Evolutionary conservation across 1,140 invertebrate species (phyloP), one percentile per base, ranked within the genome.

Genomic region (Atta colombica): DNA sequence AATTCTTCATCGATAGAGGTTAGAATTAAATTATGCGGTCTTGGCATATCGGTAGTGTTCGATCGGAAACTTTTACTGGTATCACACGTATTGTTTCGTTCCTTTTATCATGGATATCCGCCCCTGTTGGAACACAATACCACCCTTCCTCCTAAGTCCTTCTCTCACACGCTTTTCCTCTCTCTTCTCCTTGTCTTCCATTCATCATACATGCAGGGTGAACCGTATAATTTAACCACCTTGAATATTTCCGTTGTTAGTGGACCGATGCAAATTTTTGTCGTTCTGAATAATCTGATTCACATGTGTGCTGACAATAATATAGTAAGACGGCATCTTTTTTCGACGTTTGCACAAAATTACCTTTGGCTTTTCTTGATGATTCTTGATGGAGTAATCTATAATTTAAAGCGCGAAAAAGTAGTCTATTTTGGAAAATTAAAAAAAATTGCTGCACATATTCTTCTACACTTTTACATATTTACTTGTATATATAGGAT

Each of bases 151-250:
- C 6, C 14, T 31, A 60, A 60, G 14, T 74, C 69, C 55, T 31
- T 78, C 58, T n/a, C 16, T 80, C 31, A 35, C 39, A 55, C 71
- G 28, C 31, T 63, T 35, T 12, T 39, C 28, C 28, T 45, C 45
- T 53, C 12, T 49, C 3, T 45, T 12, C 10, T 45, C 1, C 25
- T 2, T 12, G 14, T n/a, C n/a, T 14, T 60, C 28, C 55, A 53
- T 84, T 87, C 45, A 75, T 61, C n/a, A 71, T 75, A 69, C 68
- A 25, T 75, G 12, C 72, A 61, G n/a, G 14, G 25, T 61, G n/a
- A 60, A 75, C 55, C 72, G 14, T 75, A 75, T 75, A 75, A 75
- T 75, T 75, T 75, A 75, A 75, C 31, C 31, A 74, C 28, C 28
- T 60, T 61, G 72, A 60, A 75, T 75, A 61, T 60, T 75, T 75